Percentiles rank a stretch among this genome's conserved stretches.
These are phyloP conservation scores for Heliopora coerulea DNA, from an alignment of 92 coral and sea anemone genomes.

Conservation along the genomic window DNA sequence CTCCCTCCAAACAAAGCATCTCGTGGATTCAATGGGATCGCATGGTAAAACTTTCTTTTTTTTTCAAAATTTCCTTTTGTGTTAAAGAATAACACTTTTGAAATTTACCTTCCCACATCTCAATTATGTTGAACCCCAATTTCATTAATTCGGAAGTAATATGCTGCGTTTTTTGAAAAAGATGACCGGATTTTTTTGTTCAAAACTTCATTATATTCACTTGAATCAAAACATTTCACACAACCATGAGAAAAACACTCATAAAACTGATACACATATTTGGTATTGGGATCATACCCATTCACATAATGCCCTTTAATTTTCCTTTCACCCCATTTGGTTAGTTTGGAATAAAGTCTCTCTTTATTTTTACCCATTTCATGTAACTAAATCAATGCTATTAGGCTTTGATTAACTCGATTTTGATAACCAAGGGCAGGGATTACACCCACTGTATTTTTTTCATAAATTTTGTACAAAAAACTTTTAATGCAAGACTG, in stretches of 20 bases:
- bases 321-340: slow-evolving; percentile 8
- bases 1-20: too few species aligned
- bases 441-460: slow-evolving; percentile 12
- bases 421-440: slow-evolving; percentile 23
- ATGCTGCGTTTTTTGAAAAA: too few species aligned
- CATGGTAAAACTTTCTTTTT: too few species aligned
- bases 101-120: too few species aligned
- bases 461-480: slow-evolving; percentile 21
- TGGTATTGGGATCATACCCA: slow-evolving; percentile 23
- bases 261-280: slow-evolving; percentile 20
- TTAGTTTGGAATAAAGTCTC: not conserved
- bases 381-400: slow-evolving; percentile 26
- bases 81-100: too few species aligned
- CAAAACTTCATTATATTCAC: slow-evolving; percentile 9
- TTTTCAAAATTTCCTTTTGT: too few species aligned
- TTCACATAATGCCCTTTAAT: slow-evolving; percentile 23
- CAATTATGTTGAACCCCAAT: too few species aligned
- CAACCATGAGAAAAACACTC: slow-evolving; percentile 39
- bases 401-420: slow-evolving; percentile 20
- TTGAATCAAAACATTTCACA: slow-evolving; percentile 8
- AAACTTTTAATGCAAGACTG: slow-evolving; percentile 19
- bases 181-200: not conserved
- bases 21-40: too few species aligned
- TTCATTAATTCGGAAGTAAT: too few species aligned
- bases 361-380: slow-evolving; percentile 10